phyloP scores from a whole-genome alignment of 2,797 vertebrate species.

The Cichlasoma orientale region DNA sequence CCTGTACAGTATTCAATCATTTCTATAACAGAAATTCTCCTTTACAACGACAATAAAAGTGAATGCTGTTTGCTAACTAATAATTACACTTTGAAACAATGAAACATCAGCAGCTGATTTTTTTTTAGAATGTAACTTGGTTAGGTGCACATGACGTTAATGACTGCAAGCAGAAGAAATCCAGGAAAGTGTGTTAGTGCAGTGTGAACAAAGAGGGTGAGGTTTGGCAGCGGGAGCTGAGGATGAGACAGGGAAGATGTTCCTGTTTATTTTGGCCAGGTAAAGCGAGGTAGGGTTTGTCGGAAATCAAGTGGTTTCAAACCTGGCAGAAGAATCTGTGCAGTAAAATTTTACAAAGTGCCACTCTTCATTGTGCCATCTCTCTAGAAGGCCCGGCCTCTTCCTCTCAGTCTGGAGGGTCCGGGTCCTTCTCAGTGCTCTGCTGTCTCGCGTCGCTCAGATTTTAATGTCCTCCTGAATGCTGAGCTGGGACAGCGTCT shows the following conservation, averaged over 20 bases:
- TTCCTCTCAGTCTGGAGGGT: slow-evolving; percentile 13
- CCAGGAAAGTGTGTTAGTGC: slow-evolving; percentile 36
- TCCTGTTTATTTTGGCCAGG: slow-evolving; percentile 81
- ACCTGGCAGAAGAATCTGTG: slow-evolving; percentile 79
- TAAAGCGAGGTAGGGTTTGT: slow-evolving; percentile 84
- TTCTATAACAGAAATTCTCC: slow-evolving; percentile 34
- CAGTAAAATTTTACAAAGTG: slow-evolving; percentile 63
- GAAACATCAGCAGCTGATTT: neutral
- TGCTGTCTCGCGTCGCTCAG: slow-evolving; percentile 69
- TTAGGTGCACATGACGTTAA: slow-evolving; percentile 5
- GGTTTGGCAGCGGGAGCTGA: slow-evolving; percentile 60
- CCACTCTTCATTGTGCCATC: slow-evolving; percentile 54
- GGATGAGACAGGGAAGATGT: slow-evolving; percentile 54
- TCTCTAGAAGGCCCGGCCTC: slow-evolving; percentile 14
- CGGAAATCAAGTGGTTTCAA: slow-evolving; percentile 72
- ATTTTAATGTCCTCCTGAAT: slow-evolving; percentile 96
- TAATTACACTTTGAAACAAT: neutral
- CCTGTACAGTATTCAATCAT: slow-evolving; percentile 34
- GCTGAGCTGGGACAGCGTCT: slow-evolving; percentile 95
- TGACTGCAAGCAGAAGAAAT: slow-evolving; percentile 55
- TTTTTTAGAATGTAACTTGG: neutral
- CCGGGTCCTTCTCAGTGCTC: slow-evolving; percentile 20
- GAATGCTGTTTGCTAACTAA: neutral
- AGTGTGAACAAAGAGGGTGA: slow-evolving; percentile 31
- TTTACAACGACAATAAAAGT: neutral